A percentile compares a stretch with the other conserved stretches of the same genome.
Conservation (phyloP, 2,888 invertebrate species). For the Bembecia ichneumoniformis region DNA sequence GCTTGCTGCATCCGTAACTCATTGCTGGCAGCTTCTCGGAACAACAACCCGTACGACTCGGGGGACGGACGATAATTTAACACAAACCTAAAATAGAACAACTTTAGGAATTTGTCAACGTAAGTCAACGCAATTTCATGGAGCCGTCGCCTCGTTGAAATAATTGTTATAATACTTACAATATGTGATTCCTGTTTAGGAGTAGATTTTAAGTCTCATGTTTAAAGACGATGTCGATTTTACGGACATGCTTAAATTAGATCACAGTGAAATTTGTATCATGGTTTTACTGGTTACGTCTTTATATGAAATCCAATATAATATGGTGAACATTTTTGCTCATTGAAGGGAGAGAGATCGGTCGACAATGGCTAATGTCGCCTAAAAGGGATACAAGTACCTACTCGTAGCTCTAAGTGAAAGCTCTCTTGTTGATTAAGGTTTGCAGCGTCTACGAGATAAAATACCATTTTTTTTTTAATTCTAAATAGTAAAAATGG, state of each 20-base stretch:
- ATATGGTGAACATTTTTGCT: too few species aligned
- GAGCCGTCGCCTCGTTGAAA: background rate
- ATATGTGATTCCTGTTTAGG: background rate
- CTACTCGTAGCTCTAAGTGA: too few species aligned
- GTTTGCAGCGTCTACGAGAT: too few species aligned
- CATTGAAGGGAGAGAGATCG: too few species aligned
- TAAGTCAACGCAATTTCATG: constrained; percentile 2
- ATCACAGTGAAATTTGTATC: constrained; percentile 16
- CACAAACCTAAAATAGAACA: constrained; percentile 39
- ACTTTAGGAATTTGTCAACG: constrained; percentile 29
- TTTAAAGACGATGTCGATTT: constrained; percentile 5
- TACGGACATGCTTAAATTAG: constrained; percentile 15
- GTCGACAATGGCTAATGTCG: too few species aligned
- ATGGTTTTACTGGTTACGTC: too few species aligned
- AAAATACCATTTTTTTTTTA: too few species aligned
- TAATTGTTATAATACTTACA: background rate
- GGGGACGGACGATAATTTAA: constrained; percentile 38
- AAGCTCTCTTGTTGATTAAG: too few species aligned
- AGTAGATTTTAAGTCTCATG: background rate
- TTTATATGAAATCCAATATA: too few species aligned
- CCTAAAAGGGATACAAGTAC: too few species aligned
- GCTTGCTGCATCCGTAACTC: constrained; percentile 22
- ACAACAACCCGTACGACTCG: constrained; percentile 40
- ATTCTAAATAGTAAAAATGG: too few species aligned
- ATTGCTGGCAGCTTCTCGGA: constrained; percentile 36